Evolutionary conservation across 35 echinoderm and acorn worm species (phyloP).

Genomic region (Lytechinus variegatus): DNA sequence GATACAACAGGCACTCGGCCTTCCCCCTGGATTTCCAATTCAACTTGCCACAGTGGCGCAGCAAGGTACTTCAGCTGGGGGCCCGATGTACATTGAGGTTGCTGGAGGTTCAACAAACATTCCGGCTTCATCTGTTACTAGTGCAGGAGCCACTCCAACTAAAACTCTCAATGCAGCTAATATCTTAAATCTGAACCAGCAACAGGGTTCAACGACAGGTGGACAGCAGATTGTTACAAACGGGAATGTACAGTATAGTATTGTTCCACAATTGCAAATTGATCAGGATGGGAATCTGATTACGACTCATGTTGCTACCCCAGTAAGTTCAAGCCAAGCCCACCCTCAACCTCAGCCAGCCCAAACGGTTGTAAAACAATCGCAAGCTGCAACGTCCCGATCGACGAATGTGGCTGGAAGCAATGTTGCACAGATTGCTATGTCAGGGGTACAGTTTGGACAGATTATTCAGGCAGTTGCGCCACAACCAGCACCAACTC

Average conservation of each 20-base stretch:
- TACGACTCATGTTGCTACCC: slow-evolving; percentile 64
- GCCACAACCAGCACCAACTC: slow-evolving; percentile 6
- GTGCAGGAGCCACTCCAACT: neutral
- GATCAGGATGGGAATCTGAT: slow-evolving; percentile 85
- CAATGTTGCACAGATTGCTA: slow-evolving; percentile 57
- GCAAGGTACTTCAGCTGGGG: slow-evolving; percentile 8
- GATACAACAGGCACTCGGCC: slow-evolving; percentile 11
- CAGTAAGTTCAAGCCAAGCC: slow-evolving; percentile 26
- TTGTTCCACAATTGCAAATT: slow-evolving; percentile 80
- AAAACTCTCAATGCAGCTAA: slow-evolving; percentile 51
- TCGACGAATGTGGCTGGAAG: slow-evolving; percentile 10
- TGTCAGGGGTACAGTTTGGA: slow-evolving; percentile 69
- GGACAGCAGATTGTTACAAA: slow-evolving; percentile 25
- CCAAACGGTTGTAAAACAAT: slow-evolving; percentile 50
- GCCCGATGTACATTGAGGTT: slow-evolving; percentile 35
- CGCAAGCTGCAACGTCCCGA: neutral
- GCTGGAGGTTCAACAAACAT: neutral
- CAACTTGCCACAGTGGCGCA: neutral
- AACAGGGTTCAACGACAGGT: slow-evolving; percentile 63
- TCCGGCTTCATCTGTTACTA: neutral
- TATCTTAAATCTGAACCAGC: slow-evolving; percentile 65
- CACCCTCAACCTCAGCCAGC: slow-evolving; percentile 30
- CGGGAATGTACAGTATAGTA: slow-evolving; percentile 72
- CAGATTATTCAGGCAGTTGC: slow-evolving; percentile 65
- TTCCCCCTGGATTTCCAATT: slow-evolving; percentile 8